Evolutionary conservation across 2,113 vertebrate genomes (phyloP).

Genomic region (Ptilonorhynchus violaceus): DNA sequence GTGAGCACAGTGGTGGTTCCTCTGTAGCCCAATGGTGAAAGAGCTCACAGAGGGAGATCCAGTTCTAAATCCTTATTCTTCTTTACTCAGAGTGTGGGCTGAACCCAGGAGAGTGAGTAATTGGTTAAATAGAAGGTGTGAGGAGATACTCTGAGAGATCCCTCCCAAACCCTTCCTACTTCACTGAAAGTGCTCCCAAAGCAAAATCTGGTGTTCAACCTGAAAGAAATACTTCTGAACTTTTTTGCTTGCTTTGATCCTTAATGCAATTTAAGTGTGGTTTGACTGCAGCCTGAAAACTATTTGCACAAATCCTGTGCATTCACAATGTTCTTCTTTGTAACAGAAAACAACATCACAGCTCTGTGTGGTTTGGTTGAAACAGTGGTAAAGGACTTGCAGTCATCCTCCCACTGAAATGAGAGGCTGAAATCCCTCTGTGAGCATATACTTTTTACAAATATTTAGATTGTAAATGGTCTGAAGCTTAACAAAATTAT

Average conservation of each 20-base stretch:
- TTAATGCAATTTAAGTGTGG: slow-evolving; percentile 18
- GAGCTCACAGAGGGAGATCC: not conserved
- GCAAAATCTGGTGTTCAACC: not conserved
- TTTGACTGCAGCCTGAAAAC: slow-evolving; percentile 11
- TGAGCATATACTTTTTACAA: not conserved
- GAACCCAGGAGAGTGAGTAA: not conserved
- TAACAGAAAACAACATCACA: not conserved
- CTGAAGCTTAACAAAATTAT: not conserved
- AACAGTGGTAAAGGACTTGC: not conserved
- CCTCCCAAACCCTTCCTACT: not conserved
- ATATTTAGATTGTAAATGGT: not conserved
- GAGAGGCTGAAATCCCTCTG: not conserved
- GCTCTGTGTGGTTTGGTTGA: not conserved
- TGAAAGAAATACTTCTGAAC: not conserved
- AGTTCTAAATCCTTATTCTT: not conserved
- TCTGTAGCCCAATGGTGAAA: not conserved
- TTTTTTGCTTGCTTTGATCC: not conserved
- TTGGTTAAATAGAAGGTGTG: not conserved
- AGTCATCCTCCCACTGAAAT: not conserved
- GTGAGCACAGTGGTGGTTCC: not conserved
- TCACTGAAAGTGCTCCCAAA: not conserved
- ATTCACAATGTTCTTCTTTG: not conserved
- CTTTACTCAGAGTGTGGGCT: not conserved
- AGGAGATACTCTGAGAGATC: not conserved
- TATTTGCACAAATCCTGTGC: not conserved